These are phyloP conservation scores for Theocolax elegans DNA, from an alignment of 1,140 invertebrate species.

Conservation along the genomic window DNA sequence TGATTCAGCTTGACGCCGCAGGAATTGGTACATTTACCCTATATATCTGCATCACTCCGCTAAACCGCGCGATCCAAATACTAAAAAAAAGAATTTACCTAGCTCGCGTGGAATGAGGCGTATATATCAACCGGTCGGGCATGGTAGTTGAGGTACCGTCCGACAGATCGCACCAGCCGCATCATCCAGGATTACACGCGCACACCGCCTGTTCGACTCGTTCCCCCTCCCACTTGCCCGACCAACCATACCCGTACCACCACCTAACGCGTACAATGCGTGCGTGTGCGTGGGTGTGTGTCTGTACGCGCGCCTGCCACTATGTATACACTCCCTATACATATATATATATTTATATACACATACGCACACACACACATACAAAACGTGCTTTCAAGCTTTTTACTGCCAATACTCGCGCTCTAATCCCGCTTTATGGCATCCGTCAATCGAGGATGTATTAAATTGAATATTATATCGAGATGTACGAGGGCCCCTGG, in stretches of 20 bases:
- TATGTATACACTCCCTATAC: too few relatives aligned
- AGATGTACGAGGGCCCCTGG: background rate
- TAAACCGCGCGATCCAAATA: too few relatives aligned
- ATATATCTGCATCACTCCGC: too few relatives aligned
- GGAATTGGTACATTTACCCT: too few relatives aligned
- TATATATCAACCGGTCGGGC: background rate
- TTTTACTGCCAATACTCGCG: constrained; percentile 39
- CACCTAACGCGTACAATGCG: too few relatives aligned
- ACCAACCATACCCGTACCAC: too few relatives aligned
- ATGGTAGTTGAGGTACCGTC: constrained; percentile 20
- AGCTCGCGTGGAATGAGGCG: too few relatives aligned
- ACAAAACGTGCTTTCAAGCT: constrained; percentile 21
- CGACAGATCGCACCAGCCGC: constrained; percentile 54
- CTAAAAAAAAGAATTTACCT: too few relatives aligned
- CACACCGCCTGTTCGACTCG: background rate
- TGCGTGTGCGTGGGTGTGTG: too few relatives aligned
- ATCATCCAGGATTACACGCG: constrained; percentile 35
- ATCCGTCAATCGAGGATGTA: constrained; percentile 38
- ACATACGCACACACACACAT: background rate
- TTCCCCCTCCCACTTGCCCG: constrained; percentile 6
- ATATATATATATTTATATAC: background rate
- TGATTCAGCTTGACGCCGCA: too few relatives aligned
- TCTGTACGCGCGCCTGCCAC: too few relatives aligned
- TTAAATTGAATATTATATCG: constrained; percentile 41
- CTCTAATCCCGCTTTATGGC: constrained; percentile 41